Evolutionary conservation across 2,113 vertebrate genomes (phyloP), one percentile per base, ranked within the genome.

Genomic region (Nipponia nippon): DNA sequence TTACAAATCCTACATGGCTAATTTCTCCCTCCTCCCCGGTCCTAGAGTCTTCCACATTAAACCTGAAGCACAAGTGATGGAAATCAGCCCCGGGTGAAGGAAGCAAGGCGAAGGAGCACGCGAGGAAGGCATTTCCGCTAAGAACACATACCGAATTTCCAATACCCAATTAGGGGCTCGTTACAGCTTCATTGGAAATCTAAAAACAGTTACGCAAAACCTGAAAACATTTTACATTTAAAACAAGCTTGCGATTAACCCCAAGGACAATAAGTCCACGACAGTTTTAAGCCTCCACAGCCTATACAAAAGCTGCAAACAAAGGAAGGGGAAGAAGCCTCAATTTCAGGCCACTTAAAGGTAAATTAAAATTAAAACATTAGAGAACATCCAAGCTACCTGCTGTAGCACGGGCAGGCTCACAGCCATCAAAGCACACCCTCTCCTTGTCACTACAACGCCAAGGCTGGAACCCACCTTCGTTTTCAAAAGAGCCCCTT

Each of bases 1-100:
- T 8, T 10, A 44, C 26, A 82, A 36, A 17, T 1, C 2, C n/a
- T 34, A 20, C 16, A 42, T 0, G 0, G 25, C 29, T 29, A 16
- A 42, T 30, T 59, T 30, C 62, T 59, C 44, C 44, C 62, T 50
- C 52, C 53, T 77, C 30, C 44, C 44, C 16, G 30, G 6, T 21
- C 26, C 21, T 11, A 16, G 22, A 59, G 44, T 59, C 50, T 50
- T 42, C 71, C 29, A 56, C 8, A 1, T 66, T 29, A 76, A 86
- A 40, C 61, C 50, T 34, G 27, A 40, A 66, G 83, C 5, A 0
- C 27, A 16, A 55, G 56, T 1, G 69, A 44, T 5, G 26, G 82
- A 44, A 72, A 52, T 36, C 55, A 52, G 72, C 44, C 16, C 46
- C 10, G 9, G 18, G 44, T 18, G 46, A 71, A 22, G 5, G 6